Evolutionary conservation across 2,113 vertebrate species (phyloP).

Genomic region (Stigmatopora nigra): DNA sequence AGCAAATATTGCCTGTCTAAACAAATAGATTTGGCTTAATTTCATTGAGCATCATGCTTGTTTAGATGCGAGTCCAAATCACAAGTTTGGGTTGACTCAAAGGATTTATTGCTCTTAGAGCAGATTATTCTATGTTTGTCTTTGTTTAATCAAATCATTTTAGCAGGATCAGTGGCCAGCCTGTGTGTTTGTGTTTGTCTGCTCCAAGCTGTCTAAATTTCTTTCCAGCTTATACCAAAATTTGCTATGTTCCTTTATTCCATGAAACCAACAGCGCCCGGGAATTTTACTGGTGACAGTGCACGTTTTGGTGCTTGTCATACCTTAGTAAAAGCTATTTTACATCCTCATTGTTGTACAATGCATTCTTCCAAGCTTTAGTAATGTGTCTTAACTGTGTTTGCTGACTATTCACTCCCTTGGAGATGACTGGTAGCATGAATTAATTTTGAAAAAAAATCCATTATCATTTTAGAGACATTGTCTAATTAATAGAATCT

Average conservation of each 20-base stretch:
- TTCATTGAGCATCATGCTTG: constrained; percentile 47
- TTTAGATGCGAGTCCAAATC: constrained; percentile 61
- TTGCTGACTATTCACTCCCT: constrained; percentile 6
- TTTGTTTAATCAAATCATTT: constrained; percentile 69
- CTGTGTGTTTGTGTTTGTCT: constrained; percentile 64
- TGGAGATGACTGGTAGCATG: constrained; percentile 16
- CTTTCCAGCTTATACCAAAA: constrained; percentile 44
- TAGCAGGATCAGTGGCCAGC: constrained; percentile 60
- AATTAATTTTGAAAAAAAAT: constrained; percentile 11
- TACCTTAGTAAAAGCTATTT: background rate
- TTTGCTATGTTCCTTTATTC: constrained; percentile 40
- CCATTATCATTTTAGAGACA: constrained; percentile 28
- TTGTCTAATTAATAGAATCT: constrained; percentile 30
- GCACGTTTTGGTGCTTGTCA: constrained; percentile 8
- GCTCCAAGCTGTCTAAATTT: constrained; percentile 62
- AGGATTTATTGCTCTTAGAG: constrained; percentile 63
- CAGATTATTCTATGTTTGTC: constrained; percentile 66
- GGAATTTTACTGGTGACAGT: constrained; percentile 14
- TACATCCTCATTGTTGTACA: background rate
- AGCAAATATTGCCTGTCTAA: constrained; percentile 50
- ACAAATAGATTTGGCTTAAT: constrained; percentile 56
- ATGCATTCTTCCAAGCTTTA: background rate
- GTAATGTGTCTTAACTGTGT: background rate
- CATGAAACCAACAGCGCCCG: constrained; percentile 22
- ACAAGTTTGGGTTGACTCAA: constrained; percentile 50